Conservation (phyloP, 1,140 invertebrate species). For the Gryon sp. region DNA sequence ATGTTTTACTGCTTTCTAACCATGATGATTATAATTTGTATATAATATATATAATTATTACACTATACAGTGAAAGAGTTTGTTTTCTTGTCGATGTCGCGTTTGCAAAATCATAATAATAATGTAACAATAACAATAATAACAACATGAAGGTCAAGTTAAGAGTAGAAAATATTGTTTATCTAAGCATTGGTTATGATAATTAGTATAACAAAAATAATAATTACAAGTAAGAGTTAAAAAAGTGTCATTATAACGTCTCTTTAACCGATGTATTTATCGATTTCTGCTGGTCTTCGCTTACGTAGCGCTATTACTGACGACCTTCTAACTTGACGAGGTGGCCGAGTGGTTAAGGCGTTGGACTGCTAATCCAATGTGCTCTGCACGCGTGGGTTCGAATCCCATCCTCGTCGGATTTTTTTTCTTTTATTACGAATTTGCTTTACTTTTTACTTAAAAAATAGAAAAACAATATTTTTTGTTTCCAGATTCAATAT, state of each 20-base stretch:
- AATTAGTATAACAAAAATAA: no score
- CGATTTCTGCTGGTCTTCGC: neutral
- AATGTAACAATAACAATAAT: no score
- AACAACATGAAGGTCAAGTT: no score
- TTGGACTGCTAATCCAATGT: constrained; percentile 91
- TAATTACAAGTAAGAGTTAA: no score
- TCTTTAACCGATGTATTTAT: neutral
- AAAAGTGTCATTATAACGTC: neutral
- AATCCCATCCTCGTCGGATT: constrained; percentile 90
- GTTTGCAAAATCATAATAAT: no score
- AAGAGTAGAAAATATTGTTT: no score
- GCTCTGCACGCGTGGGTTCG: constrained; percentile 91
- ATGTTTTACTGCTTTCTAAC: no score
- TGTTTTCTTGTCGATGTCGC: no score
- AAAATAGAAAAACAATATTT: neutral
- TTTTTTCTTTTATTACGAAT: neutral
- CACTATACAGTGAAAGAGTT: no score
- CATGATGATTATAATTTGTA: no score
- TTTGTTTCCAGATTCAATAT: neutral
- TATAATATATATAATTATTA: no score
- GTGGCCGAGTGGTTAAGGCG: constrained; percentile 94
- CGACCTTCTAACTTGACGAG: constrained; percentile 81
- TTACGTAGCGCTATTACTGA: neutral
- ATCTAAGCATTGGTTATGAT: no score
- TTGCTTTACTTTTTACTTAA: neutral